Percentiles rank a stretch among this genome's conserved stretches.
These are phyloP conservation scores for Oryzias celebensis DNA, from an alignment of 2,113 vertebrate genomes.

Conservation along the genomic window DNA sequence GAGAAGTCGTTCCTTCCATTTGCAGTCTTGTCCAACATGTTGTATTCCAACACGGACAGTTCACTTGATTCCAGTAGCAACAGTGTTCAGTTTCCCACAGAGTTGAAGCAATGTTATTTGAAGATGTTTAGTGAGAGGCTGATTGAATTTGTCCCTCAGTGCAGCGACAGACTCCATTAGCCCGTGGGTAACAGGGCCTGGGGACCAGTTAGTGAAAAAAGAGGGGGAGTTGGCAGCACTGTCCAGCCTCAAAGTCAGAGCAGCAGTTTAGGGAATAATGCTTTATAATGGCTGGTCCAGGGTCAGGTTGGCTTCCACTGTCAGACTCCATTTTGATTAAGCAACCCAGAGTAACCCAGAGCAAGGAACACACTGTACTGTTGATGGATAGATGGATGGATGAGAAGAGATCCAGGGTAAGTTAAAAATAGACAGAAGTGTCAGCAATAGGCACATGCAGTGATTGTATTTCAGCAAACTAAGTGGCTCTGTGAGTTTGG, in stretches of 20 bases:
- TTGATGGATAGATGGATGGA: not conserved
- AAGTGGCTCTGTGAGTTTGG: slow-evolving; percentile 44
- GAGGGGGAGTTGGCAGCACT: slow-evolving; percentile 52
- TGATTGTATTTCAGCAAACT: slow-evolving; percentile 32
- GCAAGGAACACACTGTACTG: slow-evolving; percentile 3
- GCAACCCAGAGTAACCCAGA: slow-evolving; percentile 65
- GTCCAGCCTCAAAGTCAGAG: slow-evolving; percentile 66
- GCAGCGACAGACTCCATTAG: slow-evolving; percentile 73
- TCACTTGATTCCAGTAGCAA: slow-evolving; percentile 41
- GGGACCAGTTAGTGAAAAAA: slow-evolving; percentile 69
- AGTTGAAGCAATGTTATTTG: slow-evolving; percentile 51
- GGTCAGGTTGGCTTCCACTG: slow-evolving; percentile 72
- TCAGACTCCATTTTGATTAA: slow-evolving; percentile 71
- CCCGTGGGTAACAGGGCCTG: slow-evolving; percentile 62
- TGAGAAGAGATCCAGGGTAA: slow-evolving; percentile 7
- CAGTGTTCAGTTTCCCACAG: slow-evolving; percentile 31
- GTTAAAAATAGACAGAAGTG: not conserved
- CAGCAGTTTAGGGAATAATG: slow-evolving; percentile 77
- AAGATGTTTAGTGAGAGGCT: slow-evolving; percentile 56
- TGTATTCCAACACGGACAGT: slow-evolving; percentile 7
- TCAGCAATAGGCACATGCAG: not conserved
- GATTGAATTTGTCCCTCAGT: slow-evolving; percentile 65
- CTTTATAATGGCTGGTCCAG: slow-evolving; percentile 74
- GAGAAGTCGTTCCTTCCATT: not conserved
- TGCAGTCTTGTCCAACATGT: not conserved